Percentiles rank a stretch among this genome's conserved stretches.
phyloP scores from a whole-genome alignment of 2,797 vertebrate species.

The Siniperca scherzeri region DNA sequence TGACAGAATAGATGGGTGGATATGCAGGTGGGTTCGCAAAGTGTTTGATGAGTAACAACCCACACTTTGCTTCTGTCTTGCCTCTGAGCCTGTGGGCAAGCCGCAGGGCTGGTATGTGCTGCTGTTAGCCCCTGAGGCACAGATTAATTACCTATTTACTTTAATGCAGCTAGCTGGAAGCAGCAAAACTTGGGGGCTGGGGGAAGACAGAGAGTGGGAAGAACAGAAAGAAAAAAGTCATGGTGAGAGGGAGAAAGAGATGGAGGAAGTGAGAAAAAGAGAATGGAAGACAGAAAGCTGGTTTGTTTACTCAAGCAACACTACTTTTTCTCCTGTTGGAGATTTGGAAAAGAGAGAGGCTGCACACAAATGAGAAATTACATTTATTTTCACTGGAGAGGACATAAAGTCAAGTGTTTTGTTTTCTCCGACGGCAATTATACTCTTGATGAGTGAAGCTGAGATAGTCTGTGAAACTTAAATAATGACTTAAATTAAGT shows the following conservation, averaged over 20 bases:
- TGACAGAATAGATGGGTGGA: constrained; percentile 2
- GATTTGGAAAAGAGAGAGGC: constrained; percentile 34
- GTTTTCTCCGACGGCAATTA: constrained; percentile 57
- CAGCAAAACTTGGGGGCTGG: constrained; percentile 1
- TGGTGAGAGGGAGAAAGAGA: not conserved
- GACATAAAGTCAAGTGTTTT: constrained; percentile 59
- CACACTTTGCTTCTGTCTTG: constrained; percentile 50
- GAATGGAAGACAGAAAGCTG: constrained; percentile 28
- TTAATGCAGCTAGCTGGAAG: constrained; percentile 62
- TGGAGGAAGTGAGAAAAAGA: not conserved
- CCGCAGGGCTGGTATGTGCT: constrained; percentile 64
- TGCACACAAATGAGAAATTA: constrained; percentile 46
- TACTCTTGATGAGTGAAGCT: constrained; percentile 29
- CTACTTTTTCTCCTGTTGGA: not conserved
- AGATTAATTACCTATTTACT: constrained; percentile 81
- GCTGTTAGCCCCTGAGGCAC: constrained; percentile 72
- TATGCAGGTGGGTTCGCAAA: constrained; percentile 25
- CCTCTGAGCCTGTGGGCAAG: constrained; percentile 57
- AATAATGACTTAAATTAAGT: constrained; percentile 60
- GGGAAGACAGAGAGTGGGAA: not conserved
- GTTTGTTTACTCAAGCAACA: constrained; percentile 52
- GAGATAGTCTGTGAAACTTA: constrained; percentile 46
- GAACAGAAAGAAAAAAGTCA: constrained; percentile 21
- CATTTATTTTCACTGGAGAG: constrained; percentile 26
- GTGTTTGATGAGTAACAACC: constrained; percentile 62